Evolutionary conservation across 2,888 invertebrate genomes (phyloP), one percentile per base, ranked within the genome.

Genomic region (Hyppa rectilinea): DNA sequence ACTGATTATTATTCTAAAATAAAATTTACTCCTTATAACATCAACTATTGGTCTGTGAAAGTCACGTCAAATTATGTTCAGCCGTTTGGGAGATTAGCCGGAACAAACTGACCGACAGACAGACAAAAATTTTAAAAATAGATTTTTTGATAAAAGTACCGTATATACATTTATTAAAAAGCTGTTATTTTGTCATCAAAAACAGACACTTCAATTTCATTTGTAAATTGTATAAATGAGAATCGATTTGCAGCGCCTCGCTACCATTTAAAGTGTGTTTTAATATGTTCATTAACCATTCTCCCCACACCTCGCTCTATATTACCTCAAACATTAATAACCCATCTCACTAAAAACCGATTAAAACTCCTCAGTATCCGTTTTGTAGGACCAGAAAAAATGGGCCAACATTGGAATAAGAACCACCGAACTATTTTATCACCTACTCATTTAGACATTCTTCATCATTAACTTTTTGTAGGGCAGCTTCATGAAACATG

Each of bases 401-500:
- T n/a, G n/a, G 12, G 23, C 31, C 43, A 56, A 36, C 29, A 36
- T 17, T 12, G 14, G n/a, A n/a, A 71, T 43, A 63, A 52, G 29
- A 61, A 23, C 23, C 29, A 64, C 34, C 60, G 38, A 79, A 78
- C 63, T 56, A 75, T 75, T 63, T 80, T 63, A 66, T 75, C 71
- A 66, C 63, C 38, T 60, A 12, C 50, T 66, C 65, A 31, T 67
- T 71, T 59, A 71, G 76, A 62, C 34, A 79, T 78, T 79, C 81
- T 78, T 74, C 70, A 79, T 74, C 78, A 79, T 79, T 79, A 79
- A 61, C 60, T 76, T 79, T 80, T 76, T 76, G 64, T 49, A 76
- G 1, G n/a, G 49, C 36, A 49, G 26, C 58, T 50, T 80, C 78
- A 75, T 81, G 71, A 75, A 75, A 75, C 75, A 77, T 66, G 75